phyloP scores from a whole-genome alignment of 2,888 invertebrate species.

The Heliconius charithonia region DNA sequence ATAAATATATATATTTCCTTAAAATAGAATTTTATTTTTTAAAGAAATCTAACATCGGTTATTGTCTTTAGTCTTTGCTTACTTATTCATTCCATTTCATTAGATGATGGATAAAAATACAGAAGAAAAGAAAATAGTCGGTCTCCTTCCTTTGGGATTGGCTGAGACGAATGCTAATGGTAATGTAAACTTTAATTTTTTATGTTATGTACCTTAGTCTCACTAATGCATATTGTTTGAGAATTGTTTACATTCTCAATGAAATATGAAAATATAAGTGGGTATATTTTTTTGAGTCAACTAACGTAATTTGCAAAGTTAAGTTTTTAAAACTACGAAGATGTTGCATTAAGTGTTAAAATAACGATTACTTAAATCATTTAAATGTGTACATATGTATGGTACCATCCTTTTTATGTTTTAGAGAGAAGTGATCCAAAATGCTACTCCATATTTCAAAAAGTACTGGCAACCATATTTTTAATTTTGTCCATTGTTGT shows the following conservation, averaged over 20 bases:
- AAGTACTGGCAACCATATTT: constrained; percentile 31
- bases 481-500: constrained; percentile 34
- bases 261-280: not conserved
- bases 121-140: constrained; percentile 51
- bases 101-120: constrained; percentile 38
- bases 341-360: not conserved
- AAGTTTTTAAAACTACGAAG: not conserved
- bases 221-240: not conserved
- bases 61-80: not conserved
- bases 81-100: constrained; percentile 24
- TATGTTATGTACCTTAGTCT: constrained; percentile 1
- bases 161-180: constrained; percentile 69
- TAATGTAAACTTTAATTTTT: constrained; percentile 46
- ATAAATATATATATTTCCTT: not conserved
- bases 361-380: too few relatives aligned
- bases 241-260: not conserved
- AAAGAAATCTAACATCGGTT: not conserved
- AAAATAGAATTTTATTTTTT: not conserved
- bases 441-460: constrained; percentile 39
- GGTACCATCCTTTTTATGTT: constrained; percentile 6
- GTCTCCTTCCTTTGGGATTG: constrained; percentile 75
- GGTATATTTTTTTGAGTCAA: not conserved
- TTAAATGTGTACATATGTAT: not conserved
- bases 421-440: constrained; percentile 36
- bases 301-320: not conserved